Evolutionary conservation across 2,113 vertebrate species (phyloP).

Genomic region (Paracanthobrama guichenoti): DNA sequence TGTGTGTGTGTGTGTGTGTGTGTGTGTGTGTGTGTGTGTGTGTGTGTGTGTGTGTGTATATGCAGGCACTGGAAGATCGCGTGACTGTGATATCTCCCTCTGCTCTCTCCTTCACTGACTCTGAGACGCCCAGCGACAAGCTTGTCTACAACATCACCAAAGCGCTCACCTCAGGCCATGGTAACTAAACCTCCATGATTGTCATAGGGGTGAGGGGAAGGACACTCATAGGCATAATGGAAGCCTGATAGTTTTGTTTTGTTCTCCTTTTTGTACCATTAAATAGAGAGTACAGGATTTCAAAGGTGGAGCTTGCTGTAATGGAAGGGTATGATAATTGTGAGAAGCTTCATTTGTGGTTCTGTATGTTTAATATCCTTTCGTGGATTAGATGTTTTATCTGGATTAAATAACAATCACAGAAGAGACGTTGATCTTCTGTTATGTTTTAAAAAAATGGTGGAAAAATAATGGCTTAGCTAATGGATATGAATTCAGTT

Average conservation of each 20-base stretch:
- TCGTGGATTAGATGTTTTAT: neutral
- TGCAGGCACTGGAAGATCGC: constrained; percentile 87
- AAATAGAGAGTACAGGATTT: neutral
- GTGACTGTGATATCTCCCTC: constrained; percentile 85
- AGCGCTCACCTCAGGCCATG: constrained; percentile 84
- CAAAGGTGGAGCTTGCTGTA: constrained; percentile 12
- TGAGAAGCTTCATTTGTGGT: neutral
- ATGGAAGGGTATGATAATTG: neutral
- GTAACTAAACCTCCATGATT: constrained; percentile 68
- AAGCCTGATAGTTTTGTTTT: constrained; percentile 29
- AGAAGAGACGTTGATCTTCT: neutral
- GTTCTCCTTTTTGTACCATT: constrained; percentile 31
- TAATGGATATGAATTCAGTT: neutral
- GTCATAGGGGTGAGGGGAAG: constrained; percentile 25
- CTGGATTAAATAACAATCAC: neutral
- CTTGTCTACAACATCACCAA: constrained; percentile 90
- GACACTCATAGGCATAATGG: constrained; percentile 24
- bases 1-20: constrained; percentile 8
- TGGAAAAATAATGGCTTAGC: neutral
- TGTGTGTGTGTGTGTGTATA: constrained; percentile 20
- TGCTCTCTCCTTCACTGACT: constrained; percentile 87
- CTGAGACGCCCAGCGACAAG: constrained; percentile 81
- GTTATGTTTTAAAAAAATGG: neutral
- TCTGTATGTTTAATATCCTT: neutral
- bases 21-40: constrained; percentile 7